Evolutionary conservation across 2,888 invertebrate genomes (phyloP).

Genomic region (Drosophila austrosaltans): DNA sequence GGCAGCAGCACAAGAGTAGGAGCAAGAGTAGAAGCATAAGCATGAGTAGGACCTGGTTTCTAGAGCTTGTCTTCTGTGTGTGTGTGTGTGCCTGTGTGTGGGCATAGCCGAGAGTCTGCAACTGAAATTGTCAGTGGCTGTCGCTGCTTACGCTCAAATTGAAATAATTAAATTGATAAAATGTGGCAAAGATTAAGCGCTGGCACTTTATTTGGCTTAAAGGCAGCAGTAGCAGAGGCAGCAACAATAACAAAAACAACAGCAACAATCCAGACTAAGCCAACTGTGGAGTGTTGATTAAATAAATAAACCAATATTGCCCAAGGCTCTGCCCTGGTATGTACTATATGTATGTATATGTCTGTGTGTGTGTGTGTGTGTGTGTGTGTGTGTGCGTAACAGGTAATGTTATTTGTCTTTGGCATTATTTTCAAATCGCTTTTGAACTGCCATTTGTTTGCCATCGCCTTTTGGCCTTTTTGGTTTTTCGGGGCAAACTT

Average conservation of each 20-base stretch:
- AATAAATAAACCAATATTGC: constrained; percentile 74
- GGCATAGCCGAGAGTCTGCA: constrained; percentile 51
- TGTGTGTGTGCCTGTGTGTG: constrained; percentile 19
- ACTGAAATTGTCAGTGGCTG: constrained; percentile 69
- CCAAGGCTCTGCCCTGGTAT: constrained; percentile 43
- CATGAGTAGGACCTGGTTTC: constrained; percentile 18
- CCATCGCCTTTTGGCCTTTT: constrained; percentile 34
- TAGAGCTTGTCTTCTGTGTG: constrained; percentile 50
- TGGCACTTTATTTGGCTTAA: constrained; percentile 78
- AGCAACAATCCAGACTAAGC: constrained; percentile 59
- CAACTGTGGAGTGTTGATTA: constrained; percentile 77
- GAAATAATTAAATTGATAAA: constrained; percentile 79
- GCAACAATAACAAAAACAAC: constrained; percentile 57
- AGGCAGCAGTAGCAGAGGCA: constrained; percentile 61
- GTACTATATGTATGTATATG: constrained; percentile 17
- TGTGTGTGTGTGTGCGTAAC: constrained; percentile 46
- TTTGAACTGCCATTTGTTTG: constrained; percentile 70
- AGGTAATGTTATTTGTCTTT: constrained; percentile 77
- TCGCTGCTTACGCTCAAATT: constrained; percentile 77
- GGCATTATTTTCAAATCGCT: constrained; percentile 79
- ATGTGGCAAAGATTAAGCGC: constrained; percentile 79
- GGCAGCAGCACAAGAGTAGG: not conserved
- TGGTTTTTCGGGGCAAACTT: constrained; percentile 47
- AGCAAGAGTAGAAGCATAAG: not conserved
- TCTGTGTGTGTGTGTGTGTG: constrained; percentile 18